Percentiles rank a stretch among this genome's conserved stretches.
These are phyloP conservation scores for Dynastes maya DNA, from an alignment of 2,888 invertebrate species.

Conservation along the genomic window DNA sequence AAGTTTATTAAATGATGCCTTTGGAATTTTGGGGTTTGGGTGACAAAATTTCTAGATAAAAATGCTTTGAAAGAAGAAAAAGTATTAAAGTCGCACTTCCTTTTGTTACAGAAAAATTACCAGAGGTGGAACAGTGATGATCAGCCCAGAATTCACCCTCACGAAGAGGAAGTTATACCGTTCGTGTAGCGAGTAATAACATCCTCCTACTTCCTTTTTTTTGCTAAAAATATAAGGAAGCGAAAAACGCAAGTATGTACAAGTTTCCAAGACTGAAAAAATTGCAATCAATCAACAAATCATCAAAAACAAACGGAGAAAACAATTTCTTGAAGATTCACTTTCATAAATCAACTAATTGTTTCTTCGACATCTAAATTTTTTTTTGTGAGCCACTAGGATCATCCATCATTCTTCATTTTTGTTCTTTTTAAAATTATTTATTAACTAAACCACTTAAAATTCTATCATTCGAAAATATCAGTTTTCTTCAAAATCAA, in stretches of 20 bases:
- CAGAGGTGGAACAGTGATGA: conserved; percentile 89
- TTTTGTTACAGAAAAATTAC: conserved; percentile 82
- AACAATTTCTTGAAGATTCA: conserved; percentile 20
- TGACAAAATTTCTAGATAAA: too few species aligned
- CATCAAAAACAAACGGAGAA: not conserved
- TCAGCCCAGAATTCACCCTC: conserved; percentile 90
- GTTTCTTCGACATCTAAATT: too few species aligned
- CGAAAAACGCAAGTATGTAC: conserved; percentile 36
- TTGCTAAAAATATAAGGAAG: not conserved
- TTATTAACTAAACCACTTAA: too few species aligned
- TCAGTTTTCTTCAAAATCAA: too few species aligned
- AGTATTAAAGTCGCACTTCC: not conserved
- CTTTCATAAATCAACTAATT: conserved; percentile 2
- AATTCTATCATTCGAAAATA: not conserved
- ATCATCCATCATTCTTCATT: too few species aligned
- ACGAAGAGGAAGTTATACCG: conserved; percentile 94
- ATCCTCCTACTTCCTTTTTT: not conserved
- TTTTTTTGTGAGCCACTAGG: too few species aligned
- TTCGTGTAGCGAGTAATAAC: conserved; percentile 72
- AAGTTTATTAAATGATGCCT: conserved; percentile 68
- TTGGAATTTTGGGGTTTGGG: too few species aligned
- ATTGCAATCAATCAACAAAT: conserved; percentile 10
- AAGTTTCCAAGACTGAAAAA: conserved; percentile 44
- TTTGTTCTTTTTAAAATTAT: too few species aligned
- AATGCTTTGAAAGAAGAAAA: too few species aligned